Base-by-base conservation (phyloP, 2,888 invertebrate species). In the Lordiphosa fenestrarum region DNA sequence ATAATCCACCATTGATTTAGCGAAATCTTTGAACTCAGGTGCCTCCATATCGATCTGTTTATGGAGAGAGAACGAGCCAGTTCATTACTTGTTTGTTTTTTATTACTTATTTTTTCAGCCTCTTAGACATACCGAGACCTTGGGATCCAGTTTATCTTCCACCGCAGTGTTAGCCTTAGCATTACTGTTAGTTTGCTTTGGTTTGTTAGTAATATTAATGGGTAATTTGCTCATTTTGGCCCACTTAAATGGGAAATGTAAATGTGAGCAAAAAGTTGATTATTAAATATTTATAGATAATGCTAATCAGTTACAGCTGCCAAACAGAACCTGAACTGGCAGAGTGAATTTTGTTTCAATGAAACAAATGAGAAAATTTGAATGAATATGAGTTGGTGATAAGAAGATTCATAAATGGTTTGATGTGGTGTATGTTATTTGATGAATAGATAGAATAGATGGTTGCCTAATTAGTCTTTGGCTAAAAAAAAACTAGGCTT, bases 1-100 rank as follows among this genome's bases (percentile, higher is more conserved):
- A 89, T 96, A 98, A 86, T 98, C 97, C 37, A 96, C 93, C 96
- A 98, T 98, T 86, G 96, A 95, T 89, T 95, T 96, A 64, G 97
- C 96, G 88, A 96, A 96, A 78, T 95, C 94, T 88, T 94, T 94
- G 88, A 96, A 96, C 78, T 94, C 94, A 73, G 93, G 92, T 39
- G 94, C 93, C 88, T 96, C 95, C 96, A 96, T 96, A 64, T 90
- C 89, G 82, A 89, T 89, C 90, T 89, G 66, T 39, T 59, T 39
- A 37, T 12, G n/a, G 25, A 10, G 2, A 57, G 39, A 38, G 13
- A 23, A 4, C 6, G 5, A 35, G 53, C 13, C 38, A 4, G 13
- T 52, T 48, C 0, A 37, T 40, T n/a, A 60, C 42, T 51, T 30
- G 42, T 37, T 9, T n/a, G 10, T 30, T 12, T 30, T 2, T n/a